Base-by-base conservation (phyloP, 2,797 vertebrate species). In the Pipistrellus pipistrellus region DNA sequence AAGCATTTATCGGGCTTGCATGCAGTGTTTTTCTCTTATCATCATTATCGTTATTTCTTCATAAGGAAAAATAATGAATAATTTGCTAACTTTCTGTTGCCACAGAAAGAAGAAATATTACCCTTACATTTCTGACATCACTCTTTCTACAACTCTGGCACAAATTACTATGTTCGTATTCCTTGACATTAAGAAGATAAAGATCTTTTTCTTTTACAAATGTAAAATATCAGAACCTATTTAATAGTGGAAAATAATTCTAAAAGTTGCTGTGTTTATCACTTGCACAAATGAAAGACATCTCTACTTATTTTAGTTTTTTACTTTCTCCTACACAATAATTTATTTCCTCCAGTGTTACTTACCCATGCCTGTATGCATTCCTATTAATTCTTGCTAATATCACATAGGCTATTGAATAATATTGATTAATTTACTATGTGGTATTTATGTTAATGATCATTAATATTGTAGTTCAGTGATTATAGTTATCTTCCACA, bases 201-300 rank as follows among this genome's bases (percentile, higher is more conserved):
- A 73, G 18, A 57, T 15, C 12, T n/a, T 71, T 95, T 75, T 20
- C 8, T 72, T 93, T 73, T 51, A 69, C 57, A 73, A 92, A 78
- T 78, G 44, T 71, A 57, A 94, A 96, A 88, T 73, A 10, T 18
- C 44, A 81, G 20, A 66, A 72, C 9, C 84, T 44, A 80, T 25
- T 91, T 78, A 89, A 86, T 18, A 51, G 30, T 62, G 10, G 8
- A 73, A 91, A 89, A 76, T 62, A 62, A 62, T 71, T 91, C 18
- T 4, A 4, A 66, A 85, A 77, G 15, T 66, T 46, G 9, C 7
- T 91, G 13, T 18, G 27, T 51, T 85, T 15, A 35, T 38, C n/a
- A 59, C 8, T 84, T 76, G 30, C 18, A 86, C 14, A 92, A 8
- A 66, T 35, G 32, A 90, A 89, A 32, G 3, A 44, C 10, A 80